phyloP scores from a whole-genome alignment of 2,797 vertebrate species.

The Anguilla obscura region DNA sequence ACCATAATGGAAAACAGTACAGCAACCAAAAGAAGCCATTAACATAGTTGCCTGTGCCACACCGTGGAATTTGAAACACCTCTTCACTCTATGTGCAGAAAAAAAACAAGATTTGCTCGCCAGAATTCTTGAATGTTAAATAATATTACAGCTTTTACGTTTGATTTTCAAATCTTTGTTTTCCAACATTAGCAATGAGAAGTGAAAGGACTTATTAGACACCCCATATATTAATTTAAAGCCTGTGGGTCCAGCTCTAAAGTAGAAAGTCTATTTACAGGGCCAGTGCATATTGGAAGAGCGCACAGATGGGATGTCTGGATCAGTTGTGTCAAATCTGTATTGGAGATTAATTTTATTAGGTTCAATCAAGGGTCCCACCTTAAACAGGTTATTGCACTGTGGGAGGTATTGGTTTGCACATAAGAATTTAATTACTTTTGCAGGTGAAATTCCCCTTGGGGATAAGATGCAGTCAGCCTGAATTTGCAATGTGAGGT shows the following conservation, averaged over 20 bases:
- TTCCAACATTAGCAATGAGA: neutral
- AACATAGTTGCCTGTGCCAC: neutral
- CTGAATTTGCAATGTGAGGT: neutral
- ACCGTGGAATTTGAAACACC: neutral
- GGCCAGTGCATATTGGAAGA: neutral
- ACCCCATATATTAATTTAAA: neutral
- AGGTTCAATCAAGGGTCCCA: slow-evolving; percentile 8
- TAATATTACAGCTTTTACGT: neutral
- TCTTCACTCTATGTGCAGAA: neutral
- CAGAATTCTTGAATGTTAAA: neutral
- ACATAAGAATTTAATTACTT: slow-evolving; percentile 2
- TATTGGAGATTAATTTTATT: slow-evolving; percentile 7
- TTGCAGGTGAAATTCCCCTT: neutral
- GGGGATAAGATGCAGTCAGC: neutral
- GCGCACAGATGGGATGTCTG: slow-evolving; percentile 14
- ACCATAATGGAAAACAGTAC: neutral
- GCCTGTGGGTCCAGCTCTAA: neutral
- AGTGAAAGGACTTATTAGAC: neutral
- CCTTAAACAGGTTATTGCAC: slow-evolving; percentile 14
- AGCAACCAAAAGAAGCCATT: neutral
- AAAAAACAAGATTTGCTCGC: neutral
- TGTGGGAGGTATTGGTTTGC: slow-evolving; percentile 22
- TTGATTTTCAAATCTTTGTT: neutral
- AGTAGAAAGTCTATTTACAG: neutral
- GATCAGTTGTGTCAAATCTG: neutral